A percentile compares a stretch with the other conserved stretches of the same genome.
These are phyloP conservation scores for Poeciliopsis infans DNA, from an alignment of 2,797 vertebrate species.

Conservation along the genomic window DNA sequence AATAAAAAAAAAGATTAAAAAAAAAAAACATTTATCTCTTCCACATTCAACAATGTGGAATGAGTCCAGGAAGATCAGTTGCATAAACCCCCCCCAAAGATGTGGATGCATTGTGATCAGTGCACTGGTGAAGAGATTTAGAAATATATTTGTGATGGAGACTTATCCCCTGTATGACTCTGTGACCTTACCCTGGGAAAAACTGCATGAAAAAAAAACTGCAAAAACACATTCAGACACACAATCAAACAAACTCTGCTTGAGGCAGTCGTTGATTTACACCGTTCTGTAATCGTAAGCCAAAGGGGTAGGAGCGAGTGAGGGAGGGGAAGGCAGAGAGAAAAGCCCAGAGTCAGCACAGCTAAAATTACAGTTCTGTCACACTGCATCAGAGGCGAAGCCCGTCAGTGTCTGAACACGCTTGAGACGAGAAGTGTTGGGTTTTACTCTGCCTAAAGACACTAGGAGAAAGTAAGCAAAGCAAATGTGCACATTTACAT, in stretches of 20 bases:
- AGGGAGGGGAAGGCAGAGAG: slow-evolving; percentile 32
- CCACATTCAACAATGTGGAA: slow-evolving; percentile 4
- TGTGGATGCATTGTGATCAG: slow-evolving; percentile 18
- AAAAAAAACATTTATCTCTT: too few species aligned
- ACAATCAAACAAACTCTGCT: slow-evolving; percentile 53
- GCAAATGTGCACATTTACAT: slow-evolving; percentile 28
- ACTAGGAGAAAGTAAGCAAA: slow-evolving; percentile 55
- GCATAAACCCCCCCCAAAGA: background rate
- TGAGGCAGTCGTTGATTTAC: slow-evolving; percentile 58
- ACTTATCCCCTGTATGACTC: slow-evolving; percentile 51
- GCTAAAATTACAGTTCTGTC: slow-evolving; percentile 77
- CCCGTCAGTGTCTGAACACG: slow-evolving; percentile 33
- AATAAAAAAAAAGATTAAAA: too few species aligned
- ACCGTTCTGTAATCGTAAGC: slow-evolving; percentile 65
- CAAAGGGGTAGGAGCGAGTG: slow-evolving; percentile 50
- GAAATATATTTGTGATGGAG: slow-evolving; percentile 48
- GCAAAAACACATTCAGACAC: slow-evolving; percentile 28
- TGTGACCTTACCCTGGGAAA: slow-evolving; percentile 58
- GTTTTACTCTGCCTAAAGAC: slow-evolving; percentile 58
- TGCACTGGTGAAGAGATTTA: slow-evolving; percentile 32
- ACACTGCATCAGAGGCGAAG: slow-evolving; percentile 60
- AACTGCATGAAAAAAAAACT: slow-evolving; percentile 33
- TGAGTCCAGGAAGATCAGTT: slow-evolving; percentile 18
- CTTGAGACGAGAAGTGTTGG: slow-evolving; percentile 42
- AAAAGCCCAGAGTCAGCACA: slow-evolving; percentile 66